Base-by-base conservation (phyloP, 2,888 invertebrate genomes). In the Acrocera orbiculus region DNA sequence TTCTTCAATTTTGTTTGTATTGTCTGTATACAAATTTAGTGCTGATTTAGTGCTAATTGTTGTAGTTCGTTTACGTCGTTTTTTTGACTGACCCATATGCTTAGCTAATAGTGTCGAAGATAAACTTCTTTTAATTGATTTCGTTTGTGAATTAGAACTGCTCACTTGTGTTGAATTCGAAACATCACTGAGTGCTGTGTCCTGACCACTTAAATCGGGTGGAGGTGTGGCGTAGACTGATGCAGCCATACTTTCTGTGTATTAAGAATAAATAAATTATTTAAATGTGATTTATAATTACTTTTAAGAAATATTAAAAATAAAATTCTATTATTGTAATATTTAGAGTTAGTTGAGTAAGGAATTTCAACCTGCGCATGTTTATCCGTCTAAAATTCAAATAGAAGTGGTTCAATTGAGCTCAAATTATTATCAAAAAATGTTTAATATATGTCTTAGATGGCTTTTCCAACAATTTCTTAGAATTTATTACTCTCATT, bases 41-140 rank as follows among this genome's bases (percentile, higher is more conserved):
- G 54, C 56, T 34, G 67, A 66, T 48, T 76, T 69, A 46, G 86
- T 73, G n/a, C n/a, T n/a, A 42, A 82, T 73, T 34, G 90, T 89
- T 43, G 86, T 87, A 45, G 85, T 76, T 62, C 90, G 89, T 65
- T 90, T 90, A 53, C 89, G 75, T 44, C 89, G 70, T 64, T 90
- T 89, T 36, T 61, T 61, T 37, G 58, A 57, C 33, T 56, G 56
- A 49, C 61, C 61, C 19, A 40, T 39, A 39, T 46, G 58, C 31
- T 55, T 49, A 20, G 58, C 36, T 36, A 37, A 27, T 23, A 38
- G 17, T 27, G 36, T 25, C 32, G 38, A 25, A 33, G 40, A 16
- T 35, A 40, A 30, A 32, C 38, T 40, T 19, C 42, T 24, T 35
- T 41, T 35, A 28, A 43, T 44, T 11, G 43, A 40, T 40, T 42